A percentile compares a stretch with the other conserved stretches of the same genome.
These are phyloP conservation scores for Musca domestica DNA, from an alignment of 1,140 invertebrate genomes.

Conservation along the genomic window DNA sequence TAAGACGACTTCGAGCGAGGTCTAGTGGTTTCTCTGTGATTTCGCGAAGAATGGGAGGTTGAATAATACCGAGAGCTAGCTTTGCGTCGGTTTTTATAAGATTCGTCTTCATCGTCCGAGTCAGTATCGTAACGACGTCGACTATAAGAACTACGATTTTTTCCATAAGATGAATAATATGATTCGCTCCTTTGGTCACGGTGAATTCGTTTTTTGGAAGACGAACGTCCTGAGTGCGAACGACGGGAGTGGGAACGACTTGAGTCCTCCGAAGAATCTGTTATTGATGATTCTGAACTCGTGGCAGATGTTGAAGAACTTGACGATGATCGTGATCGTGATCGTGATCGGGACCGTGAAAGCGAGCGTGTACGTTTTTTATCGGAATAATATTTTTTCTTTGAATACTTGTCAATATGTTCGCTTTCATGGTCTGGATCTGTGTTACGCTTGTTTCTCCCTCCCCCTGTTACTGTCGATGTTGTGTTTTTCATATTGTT, in stretches of 20 bases:
- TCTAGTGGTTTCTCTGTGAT: slow-evolving; percentile 5
- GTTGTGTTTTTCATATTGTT: not conserved
- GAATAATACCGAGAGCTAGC: not conserved
- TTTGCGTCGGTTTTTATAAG: not conserved
- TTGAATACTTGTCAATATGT: not conserved
- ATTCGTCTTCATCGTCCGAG: slow-evolving; percentile 16
- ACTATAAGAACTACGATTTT: not conserved
- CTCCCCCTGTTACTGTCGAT: not conserved
- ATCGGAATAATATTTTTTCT: not conserved
- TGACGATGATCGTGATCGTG: slow-evolving; percentile 11
- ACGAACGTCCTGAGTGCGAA: not conserved
- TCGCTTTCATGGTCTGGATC: not conserved
- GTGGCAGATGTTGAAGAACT: slow-evolving; percentile 7
- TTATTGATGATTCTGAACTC: slow-evolving; percentile 9
- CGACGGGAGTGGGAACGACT: slow-evolving; percentile 4
- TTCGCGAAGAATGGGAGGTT: slow-evolving; percentile 14
- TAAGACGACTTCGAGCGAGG: slow-evolving; percentile 24
- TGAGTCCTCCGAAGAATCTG: slow-evolving; percentile 18
- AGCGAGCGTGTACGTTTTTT: slow-evolving; percentile 4
- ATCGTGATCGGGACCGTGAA: slow-evolving; percentile 2
- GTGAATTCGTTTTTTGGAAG: not conserved
- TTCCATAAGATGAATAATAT: not conserved
- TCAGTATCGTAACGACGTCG: not conserved
- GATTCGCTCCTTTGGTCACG: slow-evolving; percentile 1
- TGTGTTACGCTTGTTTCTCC: not conserved